phyloP scores from a whole-genome alignment of 2,888 invertebrate species.

The Lycophotia porphyrea region DNA sequence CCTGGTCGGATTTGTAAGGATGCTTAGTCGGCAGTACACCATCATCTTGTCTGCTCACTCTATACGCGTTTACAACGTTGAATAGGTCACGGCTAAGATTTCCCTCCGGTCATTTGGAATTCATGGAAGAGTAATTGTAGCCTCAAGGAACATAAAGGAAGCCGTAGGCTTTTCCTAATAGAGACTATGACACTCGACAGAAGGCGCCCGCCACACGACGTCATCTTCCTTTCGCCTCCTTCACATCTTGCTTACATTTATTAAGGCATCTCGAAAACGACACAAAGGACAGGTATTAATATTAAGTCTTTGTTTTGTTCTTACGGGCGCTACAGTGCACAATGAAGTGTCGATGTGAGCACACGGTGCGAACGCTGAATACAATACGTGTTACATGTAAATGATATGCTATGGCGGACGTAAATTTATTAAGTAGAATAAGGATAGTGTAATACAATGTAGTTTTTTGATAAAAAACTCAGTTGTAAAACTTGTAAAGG shows the following conservation, averaged over 20 bases:
- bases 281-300: slow-evolving; percentile 70
- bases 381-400: slow-evolving; percentile 52
- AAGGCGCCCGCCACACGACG: slow-evolving; percentile 78
- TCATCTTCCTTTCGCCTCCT: slow-evolving; percentile 78
- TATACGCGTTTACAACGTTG: slow-evolving; percentile 81
- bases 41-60: slow-evolving; percentile 66
- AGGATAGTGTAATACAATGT: not conserved
- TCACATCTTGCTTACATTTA: slow-evolving; percentile 81
- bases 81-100: slow-evolving; percentile 90
- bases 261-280: slow-evolving; percentile 74
- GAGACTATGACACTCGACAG: slow-evolving; percentile 80
- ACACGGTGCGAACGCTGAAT: slow-evolving; percentile 45
- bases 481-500: not conserved
- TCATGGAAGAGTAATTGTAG: slow-evolving; percentile 89
- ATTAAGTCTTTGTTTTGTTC: slow-evolving; percentile 70
- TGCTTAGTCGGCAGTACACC: slow-evolving; percentile 31
- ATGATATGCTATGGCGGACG: slow-evolving; percentile 12
- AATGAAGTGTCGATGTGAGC: slow-evolving; percentile 55
- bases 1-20: slow-evolving; percentile 53
- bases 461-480: not conserved
- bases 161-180: slow-evolving; percentile 86
- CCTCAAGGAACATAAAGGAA: slow-evolving; percentile 89
- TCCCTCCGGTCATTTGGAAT: slow-evolving; percentile 90
- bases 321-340: slow-evolving; percentile 66
- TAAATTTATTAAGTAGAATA: slow-evolving; percentile 23